phyloP scores from a whole-genome alignment of 2,888 invertebrate species.

The Apantesis nais region DNA sequence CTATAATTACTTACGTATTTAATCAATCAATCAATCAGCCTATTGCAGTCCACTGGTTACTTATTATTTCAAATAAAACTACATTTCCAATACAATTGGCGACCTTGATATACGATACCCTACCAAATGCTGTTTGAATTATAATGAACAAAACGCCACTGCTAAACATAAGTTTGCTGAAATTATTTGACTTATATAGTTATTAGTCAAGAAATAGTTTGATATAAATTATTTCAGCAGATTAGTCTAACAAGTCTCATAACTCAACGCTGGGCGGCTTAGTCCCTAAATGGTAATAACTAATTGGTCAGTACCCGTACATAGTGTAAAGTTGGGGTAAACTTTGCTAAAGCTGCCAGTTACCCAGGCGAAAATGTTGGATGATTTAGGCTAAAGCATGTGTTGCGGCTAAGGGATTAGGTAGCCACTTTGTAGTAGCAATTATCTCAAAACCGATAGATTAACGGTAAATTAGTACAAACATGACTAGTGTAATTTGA shows the following conservation, averaged over 20 bases:
- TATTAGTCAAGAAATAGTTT: background rate
- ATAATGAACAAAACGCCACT: background rate
- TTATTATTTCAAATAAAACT: too few species aligned
- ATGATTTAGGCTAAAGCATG: constrained; percentile 32
- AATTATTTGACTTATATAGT: background rate
- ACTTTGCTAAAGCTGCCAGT: constrained; percentile 37
- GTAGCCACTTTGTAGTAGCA: constrained; percentile 14
- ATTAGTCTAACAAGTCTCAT: constrained; percentile 4
- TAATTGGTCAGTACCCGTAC: constrained; percentile 31
- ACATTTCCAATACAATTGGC: too few species aligned
- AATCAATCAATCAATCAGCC: too few species aligned
- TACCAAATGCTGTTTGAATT: background rate
- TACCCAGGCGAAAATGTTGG: constrained; percentile 20
- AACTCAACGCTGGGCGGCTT: constrained; percentile 17
- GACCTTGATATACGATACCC: too few species aligned
- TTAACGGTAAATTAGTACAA: background rate
- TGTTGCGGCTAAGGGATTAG: constrained; percentile 32
- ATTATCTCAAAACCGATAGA: constrained; percentile 9
- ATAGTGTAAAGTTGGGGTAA: constrained; percentile 20
- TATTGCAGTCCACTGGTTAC: too few species aligned
- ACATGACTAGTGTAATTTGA: background rate
- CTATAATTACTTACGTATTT: too few species aligned
- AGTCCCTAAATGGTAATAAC: constrained; percentile 24
- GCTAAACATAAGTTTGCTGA: background rate
- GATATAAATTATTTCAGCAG: background rate